A percentile compares a stretch with the other conserved stretches of the same genome.
Evolutionary conservation across 2,113 vertebrate species (phyloP).

Genomic region (Limanda limanda): DNA sequence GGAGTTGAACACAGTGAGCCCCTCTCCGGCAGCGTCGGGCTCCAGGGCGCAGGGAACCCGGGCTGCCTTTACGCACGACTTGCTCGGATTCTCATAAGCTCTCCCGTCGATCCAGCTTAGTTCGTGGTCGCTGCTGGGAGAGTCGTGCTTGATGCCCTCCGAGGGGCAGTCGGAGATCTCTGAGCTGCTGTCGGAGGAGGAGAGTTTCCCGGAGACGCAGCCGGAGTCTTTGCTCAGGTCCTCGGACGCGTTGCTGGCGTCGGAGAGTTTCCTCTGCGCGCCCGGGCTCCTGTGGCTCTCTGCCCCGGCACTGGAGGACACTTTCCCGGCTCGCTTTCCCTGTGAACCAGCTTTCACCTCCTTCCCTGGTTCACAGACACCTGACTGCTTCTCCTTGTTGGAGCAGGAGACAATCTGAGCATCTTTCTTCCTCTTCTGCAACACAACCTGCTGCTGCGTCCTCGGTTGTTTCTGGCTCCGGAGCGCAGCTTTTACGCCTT

Average conservation of each 20-base stretch:
- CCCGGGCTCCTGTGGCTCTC: constrained; percentile 52
- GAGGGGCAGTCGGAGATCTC: constrained; percentile 90
- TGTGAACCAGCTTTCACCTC: constrained; percentile 54
- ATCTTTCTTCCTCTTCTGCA: constrained; percentile 68
- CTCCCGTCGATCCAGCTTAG: constrained; percentile 72
- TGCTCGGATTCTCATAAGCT: constrained; percentile 54
- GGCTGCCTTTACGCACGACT: constrained; percentile 39
- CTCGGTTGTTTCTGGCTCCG: constrained; percentile 60
- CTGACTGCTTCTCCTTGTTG: constrained; percentile 38
- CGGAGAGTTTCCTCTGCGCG: constrained; percentile 76
- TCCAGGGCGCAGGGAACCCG: constrained; percentile 58
- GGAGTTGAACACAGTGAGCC: constrained; percentile 55
- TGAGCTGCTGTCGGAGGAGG: constrained; percentile 91
- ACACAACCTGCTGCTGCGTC: constrained; percentile 49
- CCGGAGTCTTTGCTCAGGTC: constrained; percentile 79
- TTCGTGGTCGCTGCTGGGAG: constrained; percentile 76
- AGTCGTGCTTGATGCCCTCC: constrained; percentile 85
- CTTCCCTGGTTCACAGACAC: constrained; percentile 53
- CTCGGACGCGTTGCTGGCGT: constrained; percentile 78
- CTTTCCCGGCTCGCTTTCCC: constrained; percentile 61
- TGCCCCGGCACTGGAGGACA: neutral
- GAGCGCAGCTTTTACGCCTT: constrained; percentile 51
- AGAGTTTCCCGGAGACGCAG: constrained; percentile 78
- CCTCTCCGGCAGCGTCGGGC: constrained; percentile 72
- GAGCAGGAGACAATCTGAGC: constrained; percentile 73